Evolutionary conservation across 2,797 vertebrate species (phyloP), one percentile per base, ranked within the genome.

Genomic region (Gallinago stenura): DNA sequence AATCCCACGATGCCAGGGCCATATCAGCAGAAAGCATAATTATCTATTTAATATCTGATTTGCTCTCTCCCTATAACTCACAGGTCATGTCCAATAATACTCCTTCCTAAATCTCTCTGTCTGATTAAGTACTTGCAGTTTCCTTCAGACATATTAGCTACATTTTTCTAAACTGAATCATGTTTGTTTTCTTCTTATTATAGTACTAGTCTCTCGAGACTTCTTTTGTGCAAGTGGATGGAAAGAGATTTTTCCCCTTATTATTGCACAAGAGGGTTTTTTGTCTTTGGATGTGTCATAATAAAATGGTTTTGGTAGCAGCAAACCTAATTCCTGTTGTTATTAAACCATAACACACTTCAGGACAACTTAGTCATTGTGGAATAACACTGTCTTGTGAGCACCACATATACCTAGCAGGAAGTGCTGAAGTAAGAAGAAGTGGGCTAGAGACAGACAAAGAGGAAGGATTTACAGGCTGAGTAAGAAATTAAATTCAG

Each of bases 261-360:
- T 90, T 96, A 95, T 96, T 95, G 94, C 95, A 93, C 95, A 96
- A 97, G 90, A 95, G 80, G n/a, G 51, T 79, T 94, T 97, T 81
- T 65, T 87, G 88, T 91, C 92, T 96, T 90, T 56, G 70, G 58
- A 93, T 87, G 83, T 94, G 93, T 96, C 92, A 95, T 94, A 93
- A 93, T 70, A 76, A 96, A 96, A 95, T 84, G 81, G 92, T 69
- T 94, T 95, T 90, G 92, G 95, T 96, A 93, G 83, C 92, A 94
- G 90, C 58, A 96, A 92, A 87, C 73, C 70, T 92, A 94, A 94
- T 95, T 96, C 88, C 90, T 95, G 93, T 90, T 96, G 77, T 95
- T 96, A 92, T 97, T 96, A 96, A 95, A 95, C 66, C 66, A 20
- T 72, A 97, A 94, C 77, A 88, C 80, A 91, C 39, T 76, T 95